Percentiles rank a stretch among this genome's conserved stretches.
Conservation (phyloP, 2,797 vertebrate genomes). For the Cephalopachus bancanus region DNA sequence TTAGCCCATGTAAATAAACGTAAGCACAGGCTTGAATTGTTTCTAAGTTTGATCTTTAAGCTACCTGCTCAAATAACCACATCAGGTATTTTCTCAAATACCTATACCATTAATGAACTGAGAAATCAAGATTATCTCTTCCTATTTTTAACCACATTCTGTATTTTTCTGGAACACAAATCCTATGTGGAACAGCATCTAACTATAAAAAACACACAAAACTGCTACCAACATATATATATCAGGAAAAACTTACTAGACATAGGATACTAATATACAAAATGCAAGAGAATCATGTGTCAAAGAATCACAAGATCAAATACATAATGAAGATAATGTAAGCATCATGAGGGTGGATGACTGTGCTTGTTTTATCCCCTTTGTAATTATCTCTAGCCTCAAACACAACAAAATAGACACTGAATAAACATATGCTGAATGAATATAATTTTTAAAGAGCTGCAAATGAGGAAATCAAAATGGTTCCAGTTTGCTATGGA, state of each 20-base stretch:
- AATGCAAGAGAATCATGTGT: background rate
- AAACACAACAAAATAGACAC: background rate
- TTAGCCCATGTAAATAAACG: background rate
- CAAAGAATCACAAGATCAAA: background rate
- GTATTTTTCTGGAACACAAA: background rate
- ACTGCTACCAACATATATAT: background rate
- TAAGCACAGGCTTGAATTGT: background rate
- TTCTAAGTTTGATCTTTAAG: constrained; percentile 2
- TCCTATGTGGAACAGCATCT: background rate
- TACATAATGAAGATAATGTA: background rate
- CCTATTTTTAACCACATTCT: background rate
- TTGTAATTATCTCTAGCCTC: constrained; percentile 10
- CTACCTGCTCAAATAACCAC: background rate
- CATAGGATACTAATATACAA: background rate
- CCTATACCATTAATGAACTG: constrained; percentile 5
- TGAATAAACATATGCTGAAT: background rate
- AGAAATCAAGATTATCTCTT: constrained; percentile 35
- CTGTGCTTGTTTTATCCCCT: background rate
- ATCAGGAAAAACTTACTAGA: background rate
- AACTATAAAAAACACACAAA: constrained; percentile 46
- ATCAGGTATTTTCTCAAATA: background rate
- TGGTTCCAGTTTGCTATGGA: background rate
- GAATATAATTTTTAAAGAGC: background rate
- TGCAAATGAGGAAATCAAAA: constrained; percentile 61
- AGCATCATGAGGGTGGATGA: background rate